Evolutionary conservation across 2,113 vertebrate species (phyloP), one percentile per base, ranked within the genome.

Genomic region (Columba janthina): DNA sequence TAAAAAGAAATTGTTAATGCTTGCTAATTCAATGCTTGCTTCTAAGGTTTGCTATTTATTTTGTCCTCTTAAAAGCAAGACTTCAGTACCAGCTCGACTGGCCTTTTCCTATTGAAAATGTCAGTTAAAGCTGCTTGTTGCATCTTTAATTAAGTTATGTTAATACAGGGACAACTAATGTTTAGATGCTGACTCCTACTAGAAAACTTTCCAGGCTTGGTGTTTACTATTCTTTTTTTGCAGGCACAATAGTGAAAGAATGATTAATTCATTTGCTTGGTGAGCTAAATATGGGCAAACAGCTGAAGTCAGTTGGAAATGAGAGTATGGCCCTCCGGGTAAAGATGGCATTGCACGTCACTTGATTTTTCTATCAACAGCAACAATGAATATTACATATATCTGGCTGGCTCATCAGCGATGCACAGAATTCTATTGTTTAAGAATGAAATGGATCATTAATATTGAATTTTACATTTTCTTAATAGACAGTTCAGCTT

Each of bases 381-480:
- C 74, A 86, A 34, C 14, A 34, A 48, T 25, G 31, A 86, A 26
- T 62, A 28, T 82, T 51, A 32, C 18, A 25, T 51, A 17, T 53
- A 48, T 81, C 69, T 53, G 57, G 22, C 32, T 88, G 53, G 62
- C 54, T 85, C 14, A 61, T 83, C 83, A 83, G 36, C 38, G 58
- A 65, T 92, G 71, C 71, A 44, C 38, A 57, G 29, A 67, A 28
- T 50, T 88, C 6, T 40, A 4, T 92, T 93, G 48, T 93, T 96
- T 75, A 84, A 78, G 85, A 80, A 73, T 67, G 65, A 90, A 95
- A 69, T 25, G 50, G 71, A 61, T 89, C 85, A 85, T 96, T 95
- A 91, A 86, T 93, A 88, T 1, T 61, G 70, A 96, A 32, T 90
- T 96, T 87, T 53, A 40, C 19, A 73, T 50, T 81, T 60, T 76